phyloP scores from a whole-genome alignment of 1,140 invertebrate species.

The Melipona quadrifasciata region DNA sequence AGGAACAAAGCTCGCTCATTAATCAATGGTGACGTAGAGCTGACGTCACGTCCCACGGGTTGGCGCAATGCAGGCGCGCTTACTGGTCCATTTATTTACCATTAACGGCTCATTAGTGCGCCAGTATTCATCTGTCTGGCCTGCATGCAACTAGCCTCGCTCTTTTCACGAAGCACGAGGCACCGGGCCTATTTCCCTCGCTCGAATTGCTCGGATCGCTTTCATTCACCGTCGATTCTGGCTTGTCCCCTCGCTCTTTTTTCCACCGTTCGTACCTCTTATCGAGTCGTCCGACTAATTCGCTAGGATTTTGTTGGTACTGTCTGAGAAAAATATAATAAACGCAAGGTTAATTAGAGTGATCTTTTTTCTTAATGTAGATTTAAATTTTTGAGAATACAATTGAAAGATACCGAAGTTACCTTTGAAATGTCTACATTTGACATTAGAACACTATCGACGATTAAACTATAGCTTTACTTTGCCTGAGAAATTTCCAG shows the following conservation, averaged over 20 bases:
- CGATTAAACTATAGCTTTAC: too few relatives aligned
- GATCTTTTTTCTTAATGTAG: too few relatives aligned
- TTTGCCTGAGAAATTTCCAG: too few relatives aligned
- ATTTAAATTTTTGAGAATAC: background rate
- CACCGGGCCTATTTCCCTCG: slow-evolving; percentile 17
- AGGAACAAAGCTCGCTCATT: slow-evolving; percentile 74
- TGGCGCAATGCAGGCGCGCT: slow-evolving; percentile 69
- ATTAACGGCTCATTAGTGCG: slow-evolving; percentile 78
- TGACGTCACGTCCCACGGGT: slow-evolving; percentile 70
- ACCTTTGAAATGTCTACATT: too few relatives aligned
- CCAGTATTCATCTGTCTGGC: slow-evolving; percentile 53
- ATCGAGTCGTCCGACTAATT: background rate
- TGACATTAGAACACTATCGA: too few relatives aligned
- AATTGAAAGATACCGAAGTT: background rate
- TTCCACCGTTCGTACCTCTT: background rate
- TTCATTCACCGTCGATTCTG: slow-evolving; percentile 15
- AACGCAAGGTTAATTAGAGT: too few relatives aligned
- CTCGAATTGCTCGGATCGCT: slow-evolving; percentile 17
- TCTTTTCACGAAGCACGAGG: slow-evolving; percentile 49
- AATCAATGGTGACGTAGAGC: slow-evolving; percentile 75
- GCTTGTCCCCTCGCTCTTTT: too few relatives aligned
- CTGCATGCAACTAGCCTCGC: slow-evolving; percentile 38
- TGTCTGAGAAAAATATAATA: too few relatives aligned
- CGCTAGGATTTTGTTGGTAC: too few relatives aligned
- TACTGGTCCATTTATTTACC: slow-evolving; percentile 76